Evolutionary conservation across 2,113 vertebrate genomes (phyloP).

Genomic region (Agelaius tricolor): DNA sequence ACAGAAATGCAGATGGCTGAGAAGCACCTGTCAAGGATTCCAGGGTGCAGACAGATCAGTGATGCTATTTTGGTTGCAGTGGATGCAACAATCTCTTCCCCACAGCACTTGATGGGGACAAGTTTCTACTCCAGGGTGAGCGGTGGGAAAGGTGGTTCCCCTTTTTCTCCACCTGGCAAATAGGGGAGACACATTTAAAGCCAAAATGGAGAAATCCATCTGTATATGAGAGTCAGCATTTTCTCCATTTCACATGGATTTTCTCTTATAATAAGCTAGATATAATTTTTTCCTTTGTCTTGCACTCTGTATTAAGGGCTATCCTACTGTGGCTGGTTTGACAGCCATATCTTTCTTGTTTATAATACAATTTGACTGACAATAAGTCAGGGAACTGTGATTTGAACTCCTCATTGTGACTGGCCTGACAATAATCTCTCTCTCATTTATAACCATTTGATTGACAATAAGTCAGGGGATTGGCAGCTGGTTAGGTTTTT

Average conservation of each 20-base stretch:
- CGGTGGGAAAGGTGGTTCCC: not conserved
- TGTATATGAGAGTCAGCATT: not conserved
- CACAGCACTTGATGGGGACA: not conserved
- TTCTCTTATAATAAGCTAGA: not conserved
- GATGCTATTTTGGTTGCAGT: not conserved
- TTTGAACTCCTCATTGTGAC: constrained; percentile 18
- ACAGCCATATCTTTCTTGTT: constrained; percentile 13
- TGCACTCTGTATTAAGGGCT: not conserved
- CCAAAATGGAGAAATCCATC: not conserved
- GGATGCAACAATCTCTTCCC: not conserved
- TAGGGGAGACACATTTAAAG: not conserved
- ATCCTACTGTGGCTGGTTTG: not conserved
- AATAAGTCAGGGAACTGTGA: constrained; percentile 4
- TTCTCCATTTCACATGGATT: not conserved
- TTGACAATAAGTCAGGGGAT: constrained; percentile 17
- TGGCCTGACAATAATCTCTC: constrained; percentile 26
- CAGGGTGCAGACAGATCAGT: not conserved
- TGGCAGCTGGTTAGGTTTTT: constrained; percentile 16
- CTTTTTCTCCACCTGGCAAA: not conserved
- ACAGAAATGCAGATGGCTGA: not conserved
- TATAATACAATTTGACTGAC: constrained; percentile 23
- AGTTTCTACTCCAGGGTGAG: not conserved
- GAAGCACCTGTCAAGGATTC: not conserved
- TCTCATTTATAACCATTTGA: constrained; percentile 5
- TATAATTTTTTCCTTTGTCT: not conserved